These are phyloP conservation scores for Megathymus violae DNA, from an alignment of 1,140 invertebrate genomes.

Conservation along the genomic window DNA sequence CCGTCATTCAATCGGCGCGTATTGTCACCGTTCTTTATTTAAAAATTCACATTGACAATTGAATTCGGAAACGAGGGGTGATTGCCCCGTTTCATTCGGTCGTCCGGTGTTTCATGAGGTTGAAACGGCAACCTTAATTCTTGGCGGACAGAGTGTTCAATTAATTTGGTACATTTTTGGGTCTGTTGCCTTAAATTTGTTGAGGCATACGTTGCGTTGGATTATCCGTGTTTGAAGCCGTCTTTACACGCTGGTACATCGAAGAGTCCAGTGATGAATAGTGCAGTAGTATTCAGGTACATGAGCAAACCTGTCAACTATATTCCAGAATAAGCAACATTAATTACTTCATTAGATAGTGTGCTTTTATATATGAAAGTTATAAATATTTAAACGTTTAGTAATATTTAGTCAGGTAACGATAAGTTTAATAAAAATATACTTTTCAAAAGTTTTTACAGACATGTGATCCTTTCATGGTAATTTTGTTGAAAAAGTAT, in stretches of 20 bases:
- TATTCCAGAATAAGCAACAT: too few species aligned
- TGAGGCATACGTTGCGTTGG: conserved; percentile 24
- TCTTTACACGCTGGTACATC: conserved; percentile 12
- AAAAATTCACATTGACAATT: conserved; percentile 64
- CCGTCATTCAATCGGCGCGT: conserved; percentile 69
- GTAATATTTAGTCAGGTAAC: too few species aligned
- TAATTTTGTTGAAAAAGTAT: too few species aligned
- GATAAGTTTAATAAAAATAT: too few species aligned
- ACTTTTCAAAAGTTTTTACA: too few species aligned
- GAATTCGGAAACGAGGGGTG: conserved; percentile 54
- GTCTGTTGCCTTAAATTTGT: conserved; percentile 14
- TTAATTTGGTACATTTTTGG: conserved; percentile 18
- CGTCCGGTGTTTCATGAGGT: background rate
- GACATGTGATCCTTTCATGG: too few species aligned
- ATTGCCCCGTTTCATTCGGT: conserved; percentile 32
- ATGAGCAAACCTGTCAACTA: too few species aligned
- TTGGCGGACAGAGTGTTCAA: background rate
- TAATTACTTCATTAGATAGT: too few species aligned
- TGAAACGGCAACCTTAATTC: conserved; percentile 41
- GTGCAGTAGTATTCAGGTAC: too few species aligned
- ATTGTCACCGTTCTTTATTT: conserved; percentile 72
- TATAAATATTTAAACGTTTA: too few species aligned
- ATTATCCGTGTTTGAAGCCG: conserved; percentile 28
- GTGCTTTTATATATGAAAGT: too few species aligned
- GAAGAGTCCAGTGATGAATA: too few species aligned